Evolutionary conservation across 2,113 vertebrate species (phyloP).

Genomic region (Hemiprocne comata): DNA sequence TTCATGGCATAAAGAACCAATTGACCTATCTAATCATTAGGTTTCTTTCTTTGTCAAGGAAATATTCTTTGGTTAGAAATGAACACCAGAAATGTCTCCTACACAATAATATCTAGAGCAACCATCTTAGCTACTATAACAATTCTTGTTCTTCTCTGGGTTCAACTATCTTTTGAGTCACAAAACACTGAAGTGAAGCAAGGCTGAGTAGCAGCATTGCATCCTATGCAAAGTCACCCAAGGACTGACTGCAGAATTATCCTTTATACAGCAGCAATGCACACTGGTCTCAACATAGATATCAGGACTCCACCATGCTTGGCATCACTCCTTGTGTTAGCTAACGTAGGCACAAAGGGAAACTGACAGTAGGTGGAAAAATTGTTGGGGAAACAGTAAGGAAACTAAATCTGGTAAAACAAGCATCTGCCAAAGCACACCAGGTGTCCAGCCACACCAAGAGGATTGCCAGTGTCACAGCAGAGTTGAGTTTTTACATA

Average conservation of each 20-base stretch:
- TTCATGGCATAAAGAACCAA: not conserved
- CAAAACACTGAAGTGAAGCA: not conserved
- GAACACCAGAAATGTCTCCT: not conserved
- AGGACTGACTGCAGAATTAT: not conserved
- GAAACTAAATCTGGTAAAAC: not conserved
- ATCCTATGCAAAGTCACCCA: not conserved
- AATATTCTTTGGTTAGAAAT: not conserved
- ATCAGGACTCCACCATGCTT: not conserved
- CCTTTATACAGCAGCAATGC: not conserved
- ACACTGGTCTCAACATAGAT: not conserved
- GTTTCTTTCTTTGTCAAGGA: not conserved
- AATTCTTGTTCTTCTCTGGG: not conserved
- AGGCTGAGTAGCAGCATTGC: rapidly evolving
- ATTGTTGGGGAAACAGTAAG: not conserved
- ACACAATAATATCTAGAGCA: not conserved
- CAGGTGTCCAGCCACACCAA: not conserved
- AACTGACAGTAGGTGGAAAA: not conserved
- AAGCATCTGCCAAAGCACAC: not conserved
- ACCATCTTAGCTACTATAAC: not conserved
- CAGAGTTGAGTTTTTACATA: not conserved
- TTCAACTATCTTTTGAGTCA: not conserved
- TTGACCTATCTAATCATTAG: not conserved
- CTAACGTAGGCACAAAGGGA: not conserved
- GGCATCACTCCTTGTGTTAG: not conserved
- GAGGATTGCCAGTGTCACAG: not conserved